Evolutionary conservation across 2,888 invertebrate species (phyloP).

Genomic region (Salticus scenicus): DNA sequence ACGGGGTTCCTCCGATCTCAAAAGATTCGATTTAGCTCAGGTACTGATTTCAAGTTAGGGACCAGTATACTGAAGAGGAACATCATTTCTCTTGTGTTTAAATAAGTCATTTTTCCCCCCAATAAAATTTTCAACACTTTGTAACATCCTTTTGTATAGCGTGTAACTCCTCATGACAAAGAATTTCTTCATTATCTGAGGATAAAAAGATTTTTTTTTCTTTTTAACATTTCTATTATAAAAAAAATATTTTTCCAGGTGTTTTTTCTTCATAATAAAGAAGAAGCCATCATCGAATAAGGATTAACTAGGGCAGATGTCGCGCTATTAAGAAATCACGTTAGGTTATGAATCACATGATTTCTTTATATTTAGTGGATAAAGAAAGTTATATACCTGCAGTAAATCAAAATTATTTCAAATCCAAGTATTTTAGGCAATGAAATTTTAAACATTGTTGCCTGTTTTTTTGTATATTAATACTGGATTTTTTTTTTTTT

Average conservation of each 20-base stretch:
- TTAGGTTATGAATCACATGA: no score
- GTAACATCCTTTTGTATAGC: not conserved
- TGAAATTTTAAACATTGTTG: no score
- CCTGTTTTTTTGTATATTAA: no score
- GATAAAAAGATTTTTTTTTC: not conserved
- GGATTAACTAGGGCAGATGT: no score
- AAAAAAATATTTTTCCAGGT: not conserved
- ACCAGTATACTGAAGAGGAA: not conserved
- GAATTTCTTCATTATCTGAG: not conserved
- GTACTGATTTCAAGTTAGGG: slow-evolving; percentile 24
- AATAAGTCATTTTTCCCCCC: not conserved
- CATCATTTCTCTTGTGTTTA: not conserved
- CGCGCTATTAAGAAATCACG: no score
- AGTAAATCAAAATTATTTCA: no score
- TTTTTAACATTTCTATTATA: no score
- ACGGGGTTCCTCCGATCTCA: slow-evolving; percentile 22
- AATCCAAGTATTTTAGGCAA: no score
- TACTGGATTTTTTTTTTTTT: no score
- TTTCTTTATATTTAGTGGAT: no score
- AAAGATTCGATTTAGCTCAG: slow-evolving; percentile 49
- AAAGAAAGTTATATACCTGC: no score
- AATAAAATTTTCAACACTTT: not conserved
- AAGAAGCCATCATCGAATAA: no score
- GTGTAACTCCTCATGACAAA: not conserved
- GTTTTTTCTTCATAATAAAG: not conserved